These are phyloP conservation scores for Corbicula japonica DNA, from an alignment of 2,888 invertebrate species.

Conservation along the genomic window DNA sequence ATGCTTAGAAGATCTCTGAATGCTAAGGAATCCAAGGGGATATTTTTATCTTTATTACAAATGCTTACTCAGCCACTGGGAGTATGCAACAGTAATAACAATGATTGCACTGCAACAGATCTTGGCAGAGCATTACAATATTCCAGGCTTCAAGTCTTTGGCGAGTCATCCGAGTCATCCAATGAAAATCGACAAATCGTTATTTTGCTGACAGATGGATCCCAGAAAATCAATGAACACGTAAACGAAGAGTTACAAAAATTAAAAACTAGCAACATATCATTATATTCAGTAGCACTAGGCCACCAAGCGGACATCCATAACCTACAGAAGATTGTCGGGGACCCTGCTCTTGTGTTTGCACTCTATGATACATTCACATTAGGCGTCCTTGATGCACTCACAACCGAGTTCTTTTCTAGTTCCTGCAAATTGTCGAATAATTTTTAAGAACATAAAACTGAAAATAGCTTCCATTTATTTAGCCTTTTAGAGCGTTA, in stretches of 20 bases:
- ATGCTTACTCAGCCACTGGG: not conserved
- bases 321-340: conserved; percentile 4
- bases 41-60: conserved; percentile 1
- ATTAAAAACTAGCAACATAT: not conserved
- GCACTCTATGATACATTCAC: not conserved
- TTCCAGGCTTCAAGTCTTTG: too few species aligned
- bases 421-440: too few species aligned
- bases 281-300: not conserved
- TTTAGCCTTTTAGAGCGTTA: too few species aligned
- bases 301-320: not conserved
- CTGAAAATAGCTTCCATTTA: too few species aligned
- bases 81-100: too few species aligned
- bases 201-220: conserved; percentile 9
- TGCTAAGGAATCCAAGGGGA: not conserved
- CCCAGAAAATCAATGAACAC: not conserved
- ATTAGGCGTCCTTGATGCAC: not conserved
- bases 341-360: conserved; percentile 19
- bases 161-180: too few species aligned
- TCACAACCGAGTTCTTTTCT: too few species aligned
- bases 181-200: conserved; percentile 1
- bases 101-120: too few species aligned
- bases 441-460: too few species aligned
- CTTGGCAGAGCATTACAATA: too few species aligned
- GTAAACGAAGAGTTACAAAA: not conserved
- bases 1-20: not conserved